Evolutionary conservation across 2,797 vertebrate species (phyloP), one percentile per base, ranked within the genome.

Genomic region (Falco berigora): DNA sequence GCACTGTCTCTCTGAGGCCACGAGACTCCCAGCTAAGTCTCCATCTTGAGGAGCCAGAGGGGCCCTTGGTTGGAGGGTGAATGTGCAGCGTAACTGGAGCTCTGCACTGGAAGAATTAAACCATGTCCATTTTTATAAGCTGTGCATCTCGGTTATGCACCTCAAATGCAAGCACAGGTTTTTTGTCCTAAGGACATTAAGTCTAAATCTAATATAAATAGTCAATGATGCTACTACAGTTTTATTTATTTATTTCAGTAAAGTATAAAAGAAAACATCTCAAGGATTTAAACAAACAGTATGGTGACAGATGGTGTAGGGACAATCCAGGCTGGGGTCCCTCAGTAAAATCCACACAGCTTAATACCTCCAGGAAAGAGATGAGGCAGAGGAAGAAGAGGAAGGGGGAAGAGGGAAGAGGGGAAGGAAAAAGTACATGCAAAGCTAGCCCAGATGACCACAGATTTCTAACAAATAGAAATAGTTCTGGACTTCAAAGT

Each of bases 261-360:
- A 95, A 93, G 74, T 24, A 71, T 40, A 53, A 69, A 87, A 94
- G 77, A 90, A 94, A 95, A 87, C 85, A 73, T 93, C 88, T 93
- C 83, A 87, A 90, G 88, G 93, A 95, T 95, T 96, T 95, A 93
- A 95, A 77, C 86, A 46, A 95, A 92, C 93, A 93, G 95, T 87
- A 94, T 63, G 93, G 92, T 94, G 90, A 97, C 96, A 96, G 96
- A 95, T 96, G 96, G 94, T 28, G 42, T 64, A 78, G 81, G 96
- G 86, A 93, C 83, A 91, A 94, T 92, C 90, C 96, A 95, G 81
- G 74, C 93, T 92, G 81, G 94, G 53, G 67, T 90, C 80, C 46
- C 78, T 93, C 83, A 27, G 62, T 83, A 87, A 95, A 96, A 95
- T 92, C 80, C 80, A 91, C 72, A 80, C 77, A 94, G 91, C 77